Evolutionary conservation across 2,113 vertebrate species (phyloP).

Genomic region (Myrmecobius fasciatus): DNA sequence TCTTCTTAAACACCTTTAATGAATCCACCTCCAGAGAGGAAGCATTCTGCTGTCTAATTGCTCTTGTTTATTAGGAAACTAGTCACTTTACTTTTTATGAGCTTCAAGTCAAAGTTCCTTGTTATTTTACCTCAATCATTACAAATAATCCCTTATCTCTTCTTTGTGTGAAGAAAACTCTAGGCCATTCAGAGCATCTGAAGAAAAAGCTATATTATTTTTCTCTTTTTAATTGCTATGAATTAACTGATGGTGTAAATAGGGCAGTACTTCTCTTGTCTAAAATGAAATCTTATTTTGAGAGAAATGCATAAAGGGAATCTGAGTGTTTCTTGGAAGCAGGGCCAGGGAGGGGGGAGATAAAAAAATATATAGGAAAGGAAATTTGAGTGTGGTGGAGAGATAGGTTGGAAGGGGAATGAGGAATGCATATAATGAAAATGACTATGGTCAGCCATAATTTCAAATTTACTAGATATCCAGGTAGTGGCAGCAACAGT

Average conservation of each 20-base stretch:
- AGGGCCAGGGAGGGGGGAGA: not conserved
- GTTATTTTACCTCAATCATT: conserved; percentile 7
- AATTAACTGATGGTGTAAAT: not conserved
- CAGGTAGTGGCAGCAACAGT: not conserved
- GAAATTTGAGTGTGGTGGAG: not conserved
- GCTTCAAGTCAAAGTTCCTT: conserved; percentile 42
- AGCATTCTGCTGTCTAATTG: not conserved
- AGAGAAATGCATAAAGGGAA: not conserved
- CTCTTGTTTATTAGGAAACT: not conserved
- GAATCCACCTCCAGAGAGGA: not conserved
- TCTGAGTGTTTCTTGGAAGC: not conserved
- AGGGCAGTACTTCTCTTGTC: not conserved
- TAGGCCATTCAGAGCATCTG: not conserved
- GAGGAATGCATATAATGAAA: not conserved
- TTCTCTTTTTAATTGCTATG: not conserved
- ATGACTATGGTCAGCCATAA: not conserved
- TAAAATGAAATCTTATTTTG: not conserved
- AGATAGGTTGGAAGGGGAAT: not conserved
- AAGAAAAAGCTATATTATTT: not conserved
- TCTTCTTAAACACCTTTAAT: not conserved
- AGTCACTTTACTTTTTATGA: conserved; percentile 42
- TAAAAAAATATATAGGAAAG: not conserved
- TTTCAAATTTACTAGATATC: not conserved
- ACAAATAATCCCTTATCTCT: conserved; percentile 1
- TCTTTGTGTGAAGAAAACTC: conserved; percentile 7